These are phyloP conservation scores for Drosophila arawakana DNA, from an alignment of 1,140 invertebrate species.

Conservation along the genomic window DNA sequence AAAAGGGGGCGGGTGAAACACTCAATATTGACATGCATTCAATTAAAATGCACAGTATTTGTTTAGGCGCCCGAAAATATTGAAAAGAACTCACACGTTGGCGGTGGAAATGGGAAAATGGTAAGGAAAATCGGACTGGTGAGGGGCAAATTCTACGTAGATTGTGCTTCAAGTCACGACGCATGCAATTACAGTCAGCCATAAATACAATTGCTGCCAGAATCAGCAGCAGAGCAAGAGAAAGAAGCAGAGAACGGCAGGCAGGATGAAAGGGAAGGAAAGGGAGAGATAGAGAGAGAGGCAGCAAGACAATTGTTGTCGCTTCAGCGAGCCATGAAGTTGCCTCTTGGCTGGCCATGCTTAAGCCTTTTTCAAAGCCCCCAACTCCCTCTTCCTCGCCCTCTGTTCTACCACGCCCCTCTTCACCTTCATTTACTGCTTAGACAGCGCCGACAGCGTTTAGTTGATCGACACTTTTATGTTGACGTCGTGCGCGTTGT, in stretches of 20 bases:
- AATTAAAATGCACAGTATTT: slow-evolving; percentile 60
- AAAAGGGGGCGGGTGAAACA: neutral
- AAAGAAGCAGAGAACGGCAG: slow-evolving; percentile 22
- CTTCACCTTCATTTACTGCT: neutral
- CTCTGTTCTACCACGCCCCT: slow-evolving; percentile 17
- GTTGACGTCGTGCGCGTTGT: slow-evolving; percentile 82
- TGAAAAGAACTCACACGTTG: slow-evolving; percentile 26
- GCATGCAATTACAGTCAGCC: slow-evolving; percentile 76
- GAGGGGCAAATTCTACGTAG: neutral
- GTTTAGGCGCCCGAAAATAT: slow-evolving; percentile 60
- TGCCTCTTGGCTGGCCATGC: slow-evolving; percentile 72
- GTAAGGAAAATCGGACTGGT: neutral
- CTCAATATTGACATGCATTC: slow-evolving; percentile 77
- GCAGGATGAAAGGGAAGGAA: neutral
- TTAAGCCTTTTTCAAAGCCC: slow-evolving; percentile 17
- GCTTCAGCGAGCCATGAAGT: slow-evolving; percentile 73
- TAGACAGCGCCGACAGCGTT: slow-evolving; percentile 66
- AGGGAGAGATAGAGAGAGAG: neutral
- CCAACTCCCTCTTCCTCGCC: neutral
- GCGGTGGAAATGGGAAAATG: slow-evolving; percentile 1
- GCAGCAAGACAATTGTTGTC: slow-evolving; percentile 26
- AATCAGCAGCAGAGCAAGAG: slow-evolving; percentile 51
- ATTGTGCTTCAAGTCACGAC: slow-evolving; percentile 49
- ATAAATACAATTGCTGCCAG: slow-evolving; percentile 75
- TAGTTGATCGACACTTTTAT: slow-evolving; percentile 83